A percentile compares a stretch with the other conserved stretches of the same genome.
Evolutionary conservation across 2,113 vertebrate genomes (phyloP).

Genomic region (Charadrius vociferus): DNA sequence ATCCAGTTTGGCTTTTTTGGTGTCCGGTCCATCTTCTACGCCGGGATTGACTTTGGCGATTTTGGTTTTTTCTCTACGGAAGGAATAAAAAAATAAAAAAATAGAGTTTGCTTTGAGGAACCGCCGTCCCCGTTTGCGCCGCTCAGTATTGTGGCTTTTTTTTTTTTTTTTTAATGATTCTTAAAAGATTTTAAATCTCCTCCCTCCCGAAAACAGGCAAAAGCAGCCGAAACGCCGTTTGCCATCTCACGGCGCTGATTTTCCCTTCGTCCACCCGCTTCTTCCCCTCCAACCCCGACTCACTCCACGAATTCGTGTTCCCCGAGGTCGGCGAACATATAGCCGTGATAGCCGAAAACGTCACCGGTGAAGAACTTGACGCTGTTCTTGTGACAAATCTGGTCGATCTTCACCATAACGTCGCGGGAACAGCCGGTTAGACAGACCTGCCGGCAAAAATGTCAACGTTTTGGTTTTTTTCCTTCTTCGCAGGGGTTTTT

Average conservation of each 20-base stretch:
- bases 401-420: slow-evolving; percentile 85
- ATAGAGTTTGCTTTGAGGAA: too few species aligned
- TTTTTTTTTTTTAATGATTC: too few species aligned
- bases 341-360: slow-evolving; percentile 92
- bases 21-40: slow-evolving; percentile 82
- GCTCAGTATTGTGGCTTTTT: too few species aligned
- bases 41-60: slow-evolving; percentile 75
- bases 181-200: too few species aligned
- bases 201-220: too few species aligned
- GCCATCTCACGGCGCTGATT: too few species aligned
- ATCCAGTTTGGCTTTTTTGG: slow-evolving; percentile 88
- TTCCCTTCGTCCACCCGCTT: too few species aligned
- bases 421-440: slow-evolving; percentile 89
- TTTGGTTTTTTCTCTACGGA: slow-evolving; percentile 89
- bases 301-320: slow-evolving; percentile 93
- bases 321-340: slow-evolving; percentile 91
- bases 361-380: slow-evolving; percentile 92
- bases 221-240: too few species aligned
- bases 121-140: too few species aligned
- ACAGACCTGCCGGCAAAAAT: slow-evolving; percentile 79
- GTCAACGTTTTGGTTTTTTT: rapidly evolving
- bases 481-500: neutral
- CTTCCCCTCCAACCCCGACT: slow-evolving; percentile 55
- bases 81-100: neutral
- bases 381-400: slow-evolving; percentile 84